Base-by-base conservation (phyloP, 2,113 vertebrate species). In the Ceyx margarethae region DNA sequence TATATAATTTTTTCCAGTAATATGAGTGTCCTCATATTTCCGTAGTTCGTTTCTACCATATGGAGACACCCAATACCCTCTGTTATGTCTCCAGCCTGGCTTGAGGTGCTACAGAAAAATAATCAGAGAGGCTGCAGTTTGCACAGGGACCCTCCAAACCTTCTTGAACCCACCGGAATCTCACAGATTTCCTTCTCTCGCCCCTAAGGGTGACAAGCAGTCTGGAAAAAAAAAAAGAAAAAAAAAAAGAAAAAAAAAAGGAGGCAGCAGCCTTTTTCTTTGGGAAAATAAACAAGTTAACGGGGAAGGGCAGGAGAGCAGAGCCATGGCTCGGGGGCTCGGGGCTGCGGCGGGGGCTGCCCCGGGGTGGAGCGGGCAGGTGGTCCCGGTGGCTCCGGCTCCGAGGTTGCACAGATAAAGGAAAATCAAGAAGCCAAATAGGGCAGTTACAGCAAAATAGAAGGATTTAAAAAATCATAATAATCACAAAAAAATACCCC, bases 281-380 rank as follows among this genome's bases (percentile, higher is more conserved):
- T 83, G 85, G 78, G 66, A 75, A 93, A 87, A 95, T 60, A 90
- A 94, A 90, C 93, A 72, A 79, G 80, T 50, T 56, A 20, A 22
- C 3, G 20, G 31, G 21, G 84, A 62, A 86, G 81, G 73, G 62
- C 53, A 40, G 72, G 48, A 18, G 42, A 81, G 68, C 37, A 16
- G 78, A n/a, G 66, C 56, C 56, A 2, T 6, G 54, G 60, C 21
- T 37, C 19, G 46, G 86, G 60, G 57, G 58, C 17, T 33, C 18
- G 56, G 89, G 60, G 64, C 42, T 68, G 61, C 29, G 19, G 15
- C 29, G 4, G 66, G 78, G 67, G 43, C 45, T 62, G 21, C 21
- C 13, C 48, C n/a, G 31, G 61, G 65, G 7, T 51, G 73, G 48
- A 71, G 10, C 2, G 20, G 67, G 87, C 85, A 94, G 89, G 90